Conservation (phyloP, 2,797 vertebrate species). For the Cynodonichthys magdalenae region DNA sequence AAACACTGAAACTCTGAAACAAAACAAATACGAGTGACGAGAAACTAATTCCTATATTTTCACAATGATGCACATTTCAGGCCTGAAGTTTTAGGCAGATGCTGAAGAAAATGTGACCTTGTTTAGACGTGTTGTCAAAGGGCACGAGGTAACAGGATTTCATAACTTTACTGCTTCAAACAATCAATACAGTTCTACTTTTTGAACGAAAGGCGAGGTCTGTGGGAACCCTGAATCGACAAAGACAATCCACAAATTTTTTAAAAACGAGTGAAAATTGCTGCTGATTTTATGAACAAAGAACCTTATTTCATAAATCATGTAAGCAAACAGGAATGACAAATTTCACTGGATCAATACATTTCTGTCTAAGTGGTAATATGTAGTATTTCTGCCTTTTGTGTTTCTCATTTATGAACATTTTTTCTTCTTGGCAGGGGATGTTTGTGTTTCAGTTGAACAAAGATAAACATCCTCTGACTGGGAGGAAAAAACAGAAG, state of each 20-base stretch:
- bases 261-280: not conserved
- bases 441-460: not conserved
- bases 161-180: slow-evolving; percentile 16
- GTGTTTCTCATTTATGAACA: not conserved
- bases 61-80: slow-evolving; percentile 42
- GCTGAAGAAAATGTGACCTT: slow-evolving; percentile 38
- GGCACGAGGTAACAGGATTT: not conserved
- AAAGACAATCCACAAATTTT: not conserved
- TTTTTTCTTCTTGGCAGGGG: not conserved
- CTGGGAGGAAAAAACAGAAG: not conserved
- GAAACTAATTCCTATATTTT: slow-evolving; percentile 51
- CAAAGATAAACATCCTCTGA: not conserved
- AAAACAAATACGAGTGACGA: slow-evolving; percentile 44
- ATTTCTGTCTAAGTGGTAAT: too few species aligned
- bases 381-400: too few species aligned
- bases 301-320: not conserved
- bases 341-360: not conserved
- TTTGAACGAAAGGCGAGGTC: slow-evolving; percentile 28
- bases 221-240: slow-evolving; percentile 10
- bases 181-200: slow-evolving; percentile 29
- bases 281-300: not conserved
- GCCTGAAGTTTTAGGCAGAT: slow-evolving; percentile 33
- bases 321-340: not conserved
- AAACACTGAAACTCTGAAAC: slow-evolving; percentile 41
- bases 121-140: slow-evolving; percentile 16